These are phyloP conservation scores for Caenorhabditis sulstoni DNA, from an alignment of 2,888 invertebrate genomes.

Conservation along the genomic window DNA sequence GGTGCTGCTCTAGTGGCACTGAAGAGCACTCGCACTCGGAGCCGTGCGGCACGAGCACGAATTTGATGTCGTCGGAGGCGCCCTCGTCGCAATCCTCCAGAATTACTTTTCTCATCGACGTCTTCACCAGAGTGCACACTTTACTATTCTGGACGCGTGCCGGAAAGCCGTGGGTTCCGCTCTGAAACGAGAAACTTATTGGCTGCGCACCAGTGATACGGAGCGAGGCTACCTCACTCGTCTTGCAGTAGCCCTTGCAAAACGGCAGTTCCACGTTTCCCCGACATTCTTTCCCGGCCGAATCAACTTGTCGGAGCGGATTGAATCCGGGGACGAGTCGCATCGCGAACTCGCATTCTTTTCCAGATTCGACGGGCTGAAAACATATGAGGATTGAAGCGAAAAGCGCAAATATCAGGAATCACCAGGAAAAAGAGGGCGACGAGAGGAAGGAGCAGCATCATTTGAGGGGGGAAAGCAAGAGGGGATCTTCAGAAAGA, in stretches of 20 bases:
- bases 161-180: conserved; percentile 65
- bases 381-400: neutral
- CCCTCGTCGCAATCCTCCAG: conserved; percentile 63
- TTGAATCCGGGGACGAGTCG: conserved; percentile 61
- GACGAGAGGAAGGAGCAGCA: conserved; percentile 21
- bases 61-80: conserved; percentile 57
- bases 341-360: conserved; percentile 61
- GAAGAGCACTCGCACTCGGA: conserved; percentile 58
- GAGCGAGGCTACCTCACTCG: conserved; percentile 59
- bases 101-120: conserved; percentile 52
- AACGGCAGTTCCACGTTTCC: conserved; percentile 64
- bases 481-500: neutral
- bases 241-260: conserved; percentile 68
- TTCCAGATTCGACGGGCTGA: conserved; percentile 38
- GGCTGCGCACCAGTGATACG: neutral
- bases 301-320: conserved; percentile 40
- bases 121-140: conserved; percentile 63
- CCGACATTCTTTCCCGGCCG: conserved; percentile 55
- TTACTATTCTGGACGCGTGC: conserved; percentile 62
- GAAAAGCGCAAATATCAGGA: neutral
- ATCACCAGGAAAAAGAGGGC: conserved; percentile 17
- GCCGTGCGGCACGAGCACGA: conserved; percentile 60
- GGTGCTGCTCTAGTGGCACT: conserved; percentile 58
- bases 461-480: conserved; percentile 1
- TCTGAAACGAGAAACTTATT: conserved; percentile 37